Percentiles rank a stretch among this genome's conserved stretches.
phyloP scores from a whole-genome alignment of 2,888 invertebrate species.

The Philopedon plagiatum region DNA sequence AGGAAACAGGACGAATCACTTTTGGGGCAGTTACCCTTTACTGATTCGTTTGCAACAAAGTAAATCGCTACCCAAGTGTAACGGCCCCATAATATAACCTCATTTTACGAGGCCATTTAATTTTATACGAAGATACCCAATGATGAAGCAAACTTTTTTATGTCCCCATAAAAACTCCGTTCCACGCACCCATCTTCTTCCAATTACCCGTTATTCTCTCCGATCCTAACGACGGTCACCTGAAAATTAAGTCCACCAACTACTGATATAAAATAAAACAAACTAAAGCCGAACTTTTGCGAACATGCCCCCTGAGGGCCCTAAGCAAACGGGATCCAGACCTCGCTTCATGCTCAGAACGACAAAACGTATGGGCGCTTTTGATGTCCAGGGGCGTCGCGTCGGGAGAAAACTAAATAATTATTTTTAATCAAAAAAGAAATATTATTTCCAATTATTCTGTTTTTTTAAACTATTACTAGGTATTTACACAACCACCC shows the following conservation, averaged over 20 bases:
- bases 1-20: no score
- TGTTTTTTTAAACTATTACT: no score
- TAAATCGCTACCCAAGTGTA: no score
- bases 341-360: background rate
- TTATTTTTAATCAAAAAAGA: no score
- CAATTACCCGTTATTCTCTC: background rate
- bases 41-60: no score
- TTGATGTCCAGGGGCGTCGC: background rate
- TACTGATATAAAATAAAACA: slow-evolving; percentile 8
- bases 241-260: slow-evolving; percentile 14
- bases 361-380: background rate
- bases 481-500: no score
- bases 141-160: background rate
- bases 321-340: background rate
- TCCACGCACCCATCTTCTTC: background rate
- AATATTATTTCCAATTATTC: no score
- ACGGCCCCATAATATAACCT: no score
- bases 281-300: slow-evolving; percentile 13
- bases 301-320: background rate
- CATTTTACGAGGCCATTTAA: no score
- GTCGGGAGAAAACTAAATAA: no score
- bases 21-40: no score
- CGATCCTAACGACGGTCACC: background rate
- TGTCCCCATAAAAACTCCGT: background rate
- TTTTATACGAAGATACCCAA: no score